phyloP scores from a whole-genome alignment of 2,888 invertebrate genomes.

The Amblyjoppa proteus region DNA sequence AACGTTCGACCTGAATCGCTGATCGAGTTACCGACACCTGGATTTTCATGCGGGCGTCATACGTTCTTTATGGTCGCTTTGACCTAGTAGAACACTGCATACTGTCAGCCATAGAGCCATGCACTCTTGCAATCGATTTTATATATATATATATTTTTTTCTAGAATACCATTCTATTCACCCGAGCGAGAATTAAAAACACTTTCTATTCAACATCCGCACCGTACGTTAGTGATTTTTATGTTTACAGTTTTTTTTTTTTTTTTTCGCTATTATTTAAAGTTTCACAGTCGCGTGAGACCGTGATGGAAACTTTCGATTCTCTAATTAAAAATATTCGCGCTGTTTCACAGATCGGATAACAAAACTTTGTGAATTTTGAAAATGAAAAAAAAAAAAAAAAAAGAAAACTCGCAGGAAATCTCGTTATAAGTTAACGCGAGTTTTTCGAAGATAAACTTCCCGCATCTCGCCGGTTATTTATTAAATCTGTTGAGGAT shows the following conservation, averaged over 20 bases:
- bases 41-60: slow-evolving; percentile 59
- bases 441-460: background rate
- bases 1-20: slow-evolving; percentile 60
- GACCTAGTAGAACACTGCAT: slow-evolving; percentile 41
- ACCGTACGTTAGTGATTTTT: background rate
- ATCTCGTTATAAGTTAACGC: background rate
- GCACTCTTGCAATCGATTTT: background rate
- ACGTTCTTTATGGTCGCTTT: slow-evolving; percentile 16
- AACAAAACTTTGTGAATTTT: background rate
- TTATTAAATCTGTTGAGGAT: background rate
- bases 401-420: background rate
- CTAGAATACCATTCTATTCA: background rate
- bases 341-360: background rate
- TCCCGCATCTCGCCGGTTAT: background rate
- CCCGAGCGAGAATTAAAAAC: background rate
- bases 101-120: background rate
- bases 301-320: background rate
- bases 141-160: slow-evolving; percentile 5
- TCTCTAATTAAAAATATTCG: background rate
- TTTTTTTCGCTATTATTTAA: background rate
- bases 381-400: background rate
- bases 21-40: slow-evolving; percentile 51
- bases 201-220: background rate
- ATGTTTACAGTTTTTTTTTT: background rate
- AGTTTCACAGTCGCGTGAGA: background rate